Base-by-base conservation (phyloP, 2,888 invertebrate species). In the Carterocephalus palaemon region DNA sequence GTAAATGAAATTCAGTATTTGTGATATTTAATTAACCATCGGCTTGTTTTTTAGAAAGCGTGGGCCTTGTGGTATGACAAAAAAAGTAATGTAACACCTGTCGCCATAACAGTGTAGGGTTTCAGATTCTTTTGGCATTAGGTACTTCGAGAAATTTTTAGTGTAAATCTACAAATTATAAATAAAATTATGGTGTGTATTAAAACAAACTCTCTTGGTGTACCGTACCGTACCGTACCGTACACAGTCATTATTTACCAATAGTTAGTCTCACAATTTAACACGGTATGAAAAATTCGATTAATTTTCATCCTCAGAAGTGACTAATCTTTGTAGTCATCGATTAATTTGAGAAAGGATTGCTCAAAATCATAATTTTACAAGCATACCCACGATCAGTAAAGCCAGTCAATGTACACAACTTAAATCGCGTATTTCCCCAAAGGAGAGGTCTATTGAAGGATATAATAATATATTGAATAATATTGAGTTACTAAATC, bases 91-190 rank as follows among this genome's bases (percentile, higher is more conserved):
- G 13, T 15, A 28, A 28, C 28, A 28, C 8, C 28, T 28, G 28
- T 28, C 28, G n/a, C n/a, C n/a, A n/a, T 28, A 2, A 1, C 15
- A 16, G 8, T n/a, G 23, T 37, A 16, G 12, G 38, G 26, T 19
- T 36, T 23, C 36, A 36, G n/a, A 17, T 33, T 22, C 22, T 20
- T 34, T 38, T 38, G 38, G 38, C 28, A 19, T 10, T 26, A n/a
- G n/a, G n/a, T n/a, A n/a, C n/a, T 28, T 19, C n/a, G 38, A 38
- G 19, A 38, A 38, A 38, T 38, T 38, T n/a, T 4, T 6, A 38
- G 38, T 38, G 38, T 19, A 19, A 12, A 12, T 2, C 19, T 5
- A 4, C 10, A 38, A 12, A 2, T 17, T 38, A 38, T 12, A 38
- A 24, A 38, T 12, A 38, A 24, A 37, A 38, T 28, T 17, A 26